These are phyloP conservation scores for Dromiciops gliroides DNA, from an alignment of 2,113 vertebrate genomes.

Conservation along the genomic window DNA sequence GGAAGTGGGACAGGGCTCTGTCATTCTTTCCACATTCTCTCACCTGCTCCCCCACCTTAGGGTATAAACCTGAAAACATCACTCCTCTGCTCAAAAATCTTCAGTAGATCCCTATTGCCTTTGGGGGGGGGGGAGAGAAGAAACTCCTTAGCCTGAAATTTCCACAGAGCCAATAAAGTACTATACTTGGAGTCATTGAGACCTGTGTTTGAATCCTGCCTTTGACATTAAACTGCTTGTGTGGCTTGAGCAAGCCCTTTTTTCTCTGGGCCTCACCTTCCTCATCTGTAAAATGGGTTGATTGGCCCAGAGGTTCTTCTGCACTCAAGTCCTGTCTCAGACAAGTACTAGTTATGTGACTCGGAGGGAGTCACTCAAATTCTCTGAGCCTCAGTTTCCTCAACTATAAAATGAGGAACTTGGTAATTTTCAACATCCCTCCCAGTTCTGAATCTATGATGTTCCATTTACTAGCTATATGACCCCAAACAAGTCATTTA, in stretches of 20 bases:
- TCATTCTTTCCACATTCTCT: no score
- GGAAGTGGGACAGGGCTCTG: no score
- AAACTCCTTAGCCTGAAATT: not conserved
- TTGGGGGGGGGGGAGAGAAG: not conserved
- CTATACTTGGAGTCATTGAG: not conserved
- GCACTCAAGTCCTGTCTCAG: accelerated
- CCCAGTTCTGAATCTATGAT: not conserved
- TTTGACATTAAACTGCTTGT: not conserved
- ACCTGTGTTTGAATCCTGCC: not conserved
- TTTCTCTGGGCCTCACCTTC: not conserved
- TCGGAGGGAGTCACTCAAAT: not conserved
- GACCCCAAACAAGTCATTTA: not conserved
- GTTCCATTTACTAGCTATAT: no score
- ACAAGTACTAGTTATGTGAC: accelerated
- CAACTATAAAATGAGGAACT: not conserved
- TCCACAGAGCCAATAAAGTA: not conserved
- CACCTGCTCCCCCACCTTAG: no score
- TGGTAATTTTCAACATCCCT: not conserved
- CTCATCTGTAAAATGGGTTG: not conserved
- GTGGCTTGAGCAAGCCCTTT: not conserved
- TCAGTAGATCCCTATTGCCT: not conserved
- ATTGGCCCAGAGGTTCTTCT: not conserved
- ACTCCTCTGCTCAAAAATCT: no score
- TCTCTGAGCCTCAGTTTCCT: not conserved
- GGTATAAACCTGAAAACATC: no score